Evolutionary conservation across 2,797 vertebrate species (phyloP), one percentile per base, ranked within the genome.

Genomic region (Cirrhinus mrigala): DNA sequence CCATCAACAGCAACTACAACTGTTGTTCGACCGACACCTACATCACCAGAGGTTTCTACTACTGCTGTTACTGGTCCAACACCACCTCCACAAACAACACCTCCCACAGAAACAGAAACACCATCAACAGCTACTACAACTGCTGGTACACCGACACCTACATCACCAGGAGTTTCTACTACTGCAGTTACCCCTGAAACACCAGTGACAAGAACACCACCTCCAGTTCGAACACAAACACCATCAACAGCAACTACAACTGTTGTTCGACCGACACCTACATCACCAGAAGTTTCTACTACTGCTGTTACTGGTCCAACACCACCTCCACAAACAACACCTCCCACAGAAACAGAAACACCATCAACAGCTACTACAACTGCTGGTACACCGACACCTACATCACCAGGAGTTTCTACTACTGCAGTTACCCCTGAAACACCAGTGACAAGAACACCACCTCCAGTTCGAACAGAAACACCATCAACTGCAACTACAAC

Each of bases 21-120:
- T 46, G 40, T 6, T n/a, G 22, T 1, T 71, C 22, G 12, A 15
- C n/a, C 22, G 0, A 48, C 22, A 71, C 14, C 44, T 0, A 46
- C 18, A n/a, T 0, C 40, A 14, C 68, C 20, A 3, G 4, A 0
- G 44, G 12, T 69, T 54, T 54, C 52, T n/a, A 70, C 68, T 70
- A 44, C 37, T n/a, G 37, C 68, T 70, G 68, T 70, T 44, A n/a
- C 68, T 70, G 0, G 10, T 44, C 0, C 3, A 7, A 70, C 68
- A n/a, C 4, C 37, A 70, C 1, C 0, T 0, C 44, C 0, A 0
- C 1, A 14, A 14, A 2, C 5, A 14, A 2, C 5, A 44, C 5
- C 68, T 70, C 12, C 68, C 11, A 6, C 66, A 20, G 66, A 24
- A 71, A 6, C 66, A 20, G 66, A 24, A 71, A 15, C 33, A 33